Evolutionary conservation across 2,888 invertebrate species (phyloP), one percentile per base, ranked within the genome.

Genomic region (Lomographa bimaculata): DNA sequence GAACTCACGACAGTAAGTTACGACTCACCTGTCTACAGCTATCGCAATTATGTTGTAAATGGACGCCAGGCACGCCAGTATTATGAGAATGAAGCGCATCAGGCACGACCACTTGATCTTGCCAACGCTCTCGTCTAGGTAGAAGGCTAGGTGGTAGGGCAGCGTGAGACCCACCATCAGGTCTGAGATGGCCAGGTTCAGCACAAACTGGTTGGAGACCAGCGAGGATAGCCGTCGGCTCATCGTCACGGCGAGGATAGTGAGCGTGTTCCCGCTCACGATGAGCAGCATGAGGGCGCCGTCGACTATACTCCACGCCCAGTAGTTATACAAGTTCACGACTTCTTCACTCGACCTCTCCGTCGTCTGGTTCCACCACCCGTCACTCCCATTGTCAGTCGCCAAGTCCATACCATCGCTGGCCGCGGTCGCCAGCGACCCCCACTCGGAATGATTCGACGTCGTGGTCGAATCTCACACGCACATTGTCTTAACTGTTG

Each of bases 91-190:
- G 79, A 95, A 95, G 56, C 94, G 85, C 68, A 94, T 82, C 27
- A 95, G 71, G 60, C 95, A 95, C 9, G 92, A 91, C 64, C 83
- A 86, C 56, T 92, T 91, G 52, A 90, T 86, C 26, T 80, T 77
- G 18, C 92, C 93, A 57, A 95, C 89, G 41, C 90, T 84, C 3
- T 86, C 84, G 57, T 91, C 86, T 50, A 94, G 72, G 76, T 94
- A 94, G 79, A 96, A 95, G 26, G 93, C 91, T 63, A 94, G 90
- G 71, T 95, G 95, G 77, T 94, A 96, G 7, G 95, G 95, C 57
- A 95, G 79, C 16, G 94, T 93, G 18, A 95, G 78, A 2, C 95
- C 95, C 36, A 96, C 95, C 77, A 95, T 89, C 27, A 95, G 89
- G 79, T 96, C 96, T 10, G 95, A 94, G 49, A 95, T 87, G 12